These are phyloP conservation scores for Mnemiopsis leidyi DNA, from an alignment of 37 sponge, comb jelly and placozoan genomes.

Conservation along the genomic window DNA sequence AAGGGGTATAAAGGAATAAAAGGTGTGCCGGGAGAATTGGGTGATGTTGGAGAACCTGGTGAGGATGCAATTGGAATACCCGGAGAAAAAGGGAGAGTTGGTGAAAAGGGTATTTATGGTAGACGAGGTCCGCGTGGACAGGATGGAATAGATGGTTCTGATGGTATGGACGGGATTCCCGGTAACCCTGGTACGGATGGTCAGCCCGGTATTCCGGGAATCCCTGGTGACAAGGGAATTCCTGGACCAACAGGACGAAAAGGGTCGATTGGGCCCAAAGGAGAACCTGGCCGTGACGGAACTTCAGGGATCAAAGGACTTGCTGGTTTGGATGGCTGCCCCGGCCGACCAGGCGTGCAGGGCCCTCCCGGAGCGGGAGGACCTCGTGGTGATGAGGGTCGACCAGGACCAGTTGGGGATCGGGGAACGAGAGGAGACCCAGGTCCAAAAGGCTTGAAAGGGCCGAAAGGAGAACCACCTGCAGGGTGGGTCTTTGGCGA, in stretches of 20 bases:
- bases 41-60: not conserved
- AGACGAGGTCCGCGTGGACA: not conserved
- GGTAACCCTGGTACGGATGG: conserved; percentile 59
- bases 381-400: conserved; percentile 51
- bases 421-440: not conserved
- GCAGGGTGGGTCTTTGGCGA: not conserved
- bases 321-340: conserved; percentile 45
- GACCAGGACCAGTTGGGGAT: not conserved
- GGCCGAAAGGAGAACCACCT: conserved; percentile 17
- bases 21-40: not conserved
- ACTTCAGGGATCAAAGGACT: conserved; percentile 27
- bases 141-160: not conserved
- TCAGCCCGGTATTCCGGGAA: conserved; percentile 22
- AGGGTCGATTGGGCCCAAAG: conserved; percentile 16
- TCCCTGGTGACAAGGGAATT: conserved; percentile 13
- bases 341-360: conserved; percentile 33
- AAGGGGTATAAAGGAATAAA: not conserved
- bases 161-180: not conserved
- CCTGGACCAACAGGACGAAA: conserved; percentile 38
- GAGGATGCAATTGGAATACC: not conserved
- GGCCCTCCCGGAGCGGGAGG: conserved; percentile 47
- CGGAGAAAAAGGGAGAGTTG: not conserved
- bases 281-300: conserved; percentile 38
- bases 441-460: not conserved
- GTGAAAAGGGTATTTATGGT: conserved; percentile 25